These are phyloP conservation scores for Plecotus auritus DNA, from an alignment of 2,113 vertebrate genomes.

Conservation along the genomic window DNA sequence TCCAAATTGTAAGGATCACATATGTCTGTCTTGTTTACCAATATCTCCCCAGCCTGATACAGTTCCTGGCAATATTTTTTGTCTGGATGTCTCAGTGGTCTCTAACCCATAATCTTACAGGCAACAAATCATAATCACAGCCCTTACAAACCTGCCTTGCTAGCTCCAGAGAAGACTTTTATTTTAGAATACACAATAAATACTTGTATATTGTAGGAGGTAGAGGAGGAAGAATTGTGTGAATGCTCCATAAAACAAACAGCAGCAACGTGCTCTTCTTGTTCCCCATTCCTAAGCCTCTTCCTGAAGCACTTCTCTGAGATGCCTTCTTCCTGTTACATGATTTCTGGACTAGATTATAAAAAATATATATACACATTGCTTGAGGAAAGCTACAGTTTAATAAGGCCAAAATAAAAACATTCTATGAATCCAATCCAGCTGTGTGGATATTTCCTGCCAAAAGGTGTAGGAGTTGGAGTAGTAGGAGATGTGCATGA, in stretches of 20 bases:
- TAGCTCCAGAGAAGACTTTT: neutral
- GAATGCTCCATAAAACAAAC: neutral
- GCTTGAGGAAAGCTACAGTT: slow-evolving; percentile 29
- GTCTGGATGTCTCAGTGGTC: neutral
- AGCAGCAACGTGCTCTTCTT: neutral
- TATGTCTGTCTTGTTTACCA: neutral
- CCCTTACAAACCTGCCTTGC: neutral
- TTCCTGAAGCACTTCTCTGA: neutral
- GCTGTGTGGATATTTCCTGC: slow-evolving; percentile 63
- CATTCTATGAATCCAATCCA: slow-evolving; percentile 52
- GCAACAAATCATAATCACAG: neutral
- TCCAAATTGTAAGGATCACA: neutral
- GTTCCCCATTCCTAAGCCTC: neutral
- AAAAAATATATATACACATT: slow-evolving; percentile 1
- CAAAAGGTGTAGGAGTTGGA: slow-evolving; percentile 58
- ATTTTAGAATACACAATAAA: neutral
- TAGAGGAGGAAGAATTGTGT: neutral
- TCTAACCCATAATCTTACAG: neutral
- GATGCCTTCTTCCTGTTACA: slow-evolving; percentile 20
- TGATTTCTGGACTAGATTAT: slow-evolving; percentile 6
- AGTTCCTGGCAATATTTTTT: neutral
- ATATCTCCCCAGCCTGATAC: neutral
- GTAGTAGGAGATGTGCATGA: neutral
- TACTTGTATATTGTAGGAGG: neutral
- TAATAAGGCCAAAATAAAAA: slow-evolving; percentile 63